phyloP scores from a whole-genome alignment of 2,888 invertebrate genomes.

The Oscheius sp. region DNA sequence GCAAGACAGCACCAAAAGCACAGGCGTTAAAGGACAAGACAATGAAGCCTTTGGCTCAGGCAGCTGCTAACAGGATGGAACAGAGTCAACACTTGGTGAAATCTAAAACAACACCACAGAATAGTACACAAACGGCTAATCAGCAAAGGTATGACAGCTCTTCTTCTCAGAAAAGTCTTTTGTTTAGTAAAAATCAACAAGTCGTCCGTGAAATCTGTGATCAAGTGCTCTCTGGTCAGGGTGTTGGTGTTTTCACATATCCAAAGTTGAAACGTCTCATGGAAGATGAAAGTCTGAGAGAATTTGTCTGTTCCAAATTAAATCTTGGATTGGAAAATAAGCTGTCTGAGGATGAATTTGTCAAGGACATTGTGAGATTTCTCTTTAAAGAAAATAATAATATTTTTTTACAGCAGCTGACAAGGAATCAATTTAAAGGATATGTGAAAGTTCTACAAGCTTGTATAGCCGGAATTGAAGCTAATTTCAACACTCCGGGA shows the following conservation, averaged over 20 bases:
- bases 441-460: constrained; percentile 92
- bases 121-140: constrained; percentile 63
- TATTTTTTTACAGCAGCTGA: constrained; percentile 82
- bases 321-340: constrained; percentile 92
- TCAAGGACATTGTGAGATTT: constrained; percentile 90
- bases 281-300: constrained; percentile 98
- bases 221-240: constrained; percentile 87
- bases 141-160: constrained; percentile 60
- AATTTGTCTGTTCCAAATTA: constrained; percentile 91
- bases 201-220: constrained; percentile 73
- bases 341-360: constrained; percentile 90
- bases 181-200: constrained; percentile 72
- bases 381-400: not conserved
- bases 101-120: constrained; percentile 48
- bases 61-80: constrained; percentile 66
- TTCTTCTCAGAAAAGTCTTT: not conserved
- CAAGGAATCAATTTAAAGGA: constrained; percentile 93
- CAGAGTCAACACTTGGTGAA: constrained; percentile 68
- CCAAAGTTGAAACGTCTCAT: constrained; percentile 79
- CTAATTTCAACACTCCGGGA: constrained; percentile 78
- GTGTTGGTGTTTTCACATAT: constrained; percentile 94
- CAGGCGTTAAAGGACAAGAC: constrained; percentile 71
- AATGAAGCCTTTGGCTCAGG: constrained; percentile 66
- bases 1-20: constrained; percentile 72
- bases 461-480: constrained; percentile 87